Evolutionary conservation across 2,888 invertebrate species (phyloP).

Genomic region (Polylopha cassiicola): DNA sequence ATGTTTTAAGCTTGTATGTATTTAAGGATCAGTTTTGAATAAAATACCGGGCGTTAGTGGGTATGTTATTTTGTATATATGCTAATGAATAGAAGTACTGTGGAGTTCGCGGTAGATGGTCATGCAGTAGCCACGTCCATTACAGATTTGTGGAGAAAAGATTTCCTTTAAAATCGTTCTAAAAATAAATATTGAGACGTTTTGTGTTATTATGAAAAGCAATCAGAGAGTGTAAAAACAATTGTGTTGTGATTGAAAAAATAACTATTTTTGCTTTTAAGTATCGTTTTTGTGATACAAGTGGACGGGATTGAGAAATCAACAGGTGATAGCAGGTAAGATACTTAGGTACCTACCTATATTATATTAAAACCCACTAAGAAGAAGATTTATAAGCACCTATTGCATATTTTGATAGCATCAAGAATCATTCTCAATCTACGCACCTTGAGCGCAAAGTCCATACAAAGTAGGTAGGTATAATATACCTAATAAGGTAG

Average conservation of each 20-base stretch:
- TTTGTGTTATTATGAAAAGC: constrained; percentile 1
- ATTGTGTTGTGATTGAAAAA: constrained; percentile 26
- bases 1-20: constrained; percentile 32
- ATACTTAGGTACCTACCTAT: constrained; percentile 1
- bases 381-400: no score
- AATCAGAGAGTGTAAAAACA: constrained; percentile 5
- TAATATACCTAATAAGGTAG: no score
- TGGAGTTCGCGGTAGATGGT: constrained; percentile 71
- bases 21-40: constrained; percentile 39
- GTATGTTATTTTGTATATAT: constrained; percentile 65
- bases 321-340: constrained; percentile 47
- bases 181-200: background rate
- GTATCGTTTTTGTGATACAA: constrained; percentile 24
- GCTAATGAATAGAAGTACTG: constrained; percentile 68
- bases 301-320: constrained; percentile 50
- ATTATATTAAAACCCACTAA: background rate
- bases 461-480: no score
- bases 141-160: constrained; percentile 59
- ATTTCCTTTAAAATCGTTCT: constrained; percentile 24
- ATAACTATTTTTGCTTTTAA: background rate
- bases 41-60: constrained; percentile 36
- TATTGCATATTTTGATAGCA: no score
- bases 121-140: constrained; percentile 70
- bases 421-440: no score
- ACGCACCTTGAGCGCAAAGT: no score